Evolutionary conservation across 92 coral and sea anemone species (phyloP).

Genomic region (Phenganax marumi): DNA sequence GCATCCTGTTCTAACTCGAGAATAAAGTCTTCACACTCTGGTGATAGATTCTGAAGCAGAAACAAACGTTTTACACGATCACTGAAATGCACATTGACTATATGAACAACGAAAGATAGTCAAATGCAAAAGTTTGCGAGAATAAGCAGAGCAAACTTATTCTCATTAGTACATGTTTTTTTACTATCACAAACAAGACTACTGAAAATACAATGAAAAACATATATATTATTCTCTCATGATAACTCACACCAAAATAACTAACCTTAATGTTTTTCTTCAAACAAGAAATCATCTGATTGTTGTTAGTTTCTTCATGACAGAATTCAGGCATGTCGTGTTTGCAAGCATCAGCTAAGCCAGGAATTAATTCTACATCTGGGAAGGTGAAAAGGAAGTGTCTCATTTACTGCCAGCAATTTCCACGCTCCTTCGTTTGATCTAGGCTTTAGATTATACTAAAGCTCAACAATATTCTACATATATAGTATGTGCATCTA

Average conservation of each 20-base stretch:
- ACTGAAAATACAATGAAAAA: background rate
- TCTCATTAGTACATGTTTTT: too few species aligned
- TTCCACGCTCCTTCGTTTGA: background rate
- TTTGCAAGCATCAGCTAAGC: constrained; percentile 62
- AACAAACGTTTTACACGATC: too few species aligned
- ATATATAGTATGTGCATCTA: background rate
- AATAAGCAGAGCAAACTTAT: too few species aligned
- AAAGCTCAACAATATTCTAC: background rate
- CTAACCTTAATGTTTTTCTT: constrained; percentile 70
- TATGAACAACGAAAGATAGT: too few species aligned
- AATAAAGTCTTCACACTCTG: constrained; percentile 70
- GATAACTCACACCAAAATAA: background rate
- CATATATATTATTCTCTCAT: background rate
- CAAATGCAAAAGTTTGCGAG: too few species aligned
- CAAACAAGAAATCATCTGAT: constrained; percentile 68
- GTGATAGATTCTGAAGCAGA: constrained; percentile 60
- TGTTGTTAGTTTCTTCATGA: constrained; percentile 13
- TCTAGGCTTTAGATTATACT: background rate
- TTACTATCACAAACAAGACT: background rate
- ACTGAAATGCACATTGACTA: too few species aligned
- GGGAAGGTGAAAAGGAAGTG: background rate
- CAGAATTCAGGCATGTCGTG: constrained; percentile 79
- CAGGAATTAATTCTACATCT: constrained; percentile 68
- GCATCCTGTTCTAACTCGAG: constrained; percentile 71
- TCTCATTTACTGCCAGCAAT: background rate